Evolutionary conservation across 2,113 vertebrate species (phyloP).

Genomic region (Cinclus cinclus): DNA sequence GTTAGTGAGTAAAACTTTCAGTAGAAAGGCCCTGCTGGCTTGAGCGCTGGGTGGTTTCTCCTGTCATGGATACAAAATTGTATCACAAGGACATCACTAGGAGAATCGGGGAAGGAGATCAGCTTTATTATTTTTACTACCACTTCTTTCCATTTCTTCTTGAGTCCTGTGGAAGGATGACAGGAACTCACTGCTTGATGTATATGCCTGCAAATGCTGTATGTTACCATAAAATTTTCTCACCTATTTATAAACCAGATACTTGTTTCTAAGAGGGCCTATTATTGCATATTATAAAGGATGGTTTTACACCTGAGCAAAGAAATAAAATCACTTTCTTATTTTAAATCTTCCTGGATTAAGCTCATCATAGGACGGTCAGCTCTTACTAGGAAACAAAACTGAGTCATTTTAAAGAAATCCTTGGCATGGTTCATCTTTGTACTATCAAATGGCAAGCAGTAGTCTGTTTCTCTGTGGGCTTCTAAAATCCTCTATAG

Average conservation of each 20-base stretch:
- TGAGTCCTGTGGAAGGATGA: neutral
- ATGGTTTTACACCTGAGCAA: neutral
- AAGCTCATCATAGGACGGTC: neutral
- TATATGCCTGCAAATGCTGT: neutral
- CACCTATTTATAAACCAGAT: neutral
- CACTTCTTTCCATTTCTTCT: neutral
- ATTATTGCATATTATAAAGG: neutral
- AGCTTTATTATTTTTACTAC: neutral
- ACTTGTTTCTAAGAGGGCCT: neutral
- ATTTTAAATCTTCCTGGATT: neutral
- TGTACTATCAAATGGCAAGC: neutral
- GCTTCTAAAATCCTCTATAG: neutral
- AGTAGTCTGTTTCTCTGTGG: neutral
- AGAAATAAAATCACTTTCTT: slow-evolving; percentile 1
- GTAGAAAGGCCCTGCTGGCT: neutral
- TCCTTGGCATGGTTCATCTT: neutral
- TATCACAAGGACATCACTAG: neutral
- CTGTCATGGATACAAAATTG: neutral
- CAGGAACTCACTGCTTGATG: neutral
- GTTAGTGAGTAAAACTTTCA: neutral
- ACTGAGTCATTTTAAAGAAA: neutral
- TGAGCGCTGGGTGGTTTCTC: neutral
- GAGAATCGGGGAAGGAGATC: neutral
- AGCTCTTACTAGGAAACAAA: neutral
- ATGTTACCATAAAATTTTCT: neutral